Conservation (phyloP, 2,888 invertebrate genomes). For the Ectemnius continuus region DNA sequence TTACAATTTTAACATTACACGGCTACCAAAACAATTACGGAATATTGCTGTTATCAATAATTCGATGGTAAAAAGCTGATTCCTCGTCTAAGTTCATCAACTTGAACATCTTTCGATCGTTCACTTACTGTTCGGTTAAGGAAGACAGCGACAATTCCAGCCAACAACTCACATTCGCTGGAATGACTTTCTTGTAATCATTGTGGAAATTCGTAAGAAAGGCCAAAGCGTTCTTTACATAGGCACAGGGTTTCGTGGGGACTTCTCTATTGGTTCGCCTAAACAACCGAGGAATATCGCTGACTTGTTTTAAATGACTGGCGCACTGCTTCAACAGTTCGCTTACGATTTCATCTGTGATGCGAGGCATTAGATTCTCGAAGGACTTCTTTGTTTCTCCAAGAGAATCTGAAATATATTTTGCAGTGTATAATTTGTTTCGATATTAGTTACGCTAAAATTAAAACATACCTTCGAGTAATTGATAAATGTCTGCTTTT, state of each 20-base stretch:
- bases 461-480: constrained; percentile 67
- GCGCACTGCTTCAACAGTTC: constrained; percentile 79
- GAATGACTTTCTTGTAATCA: constrained; percentile 77
- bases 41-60: no score
- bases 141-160: constrained; percentile 77
- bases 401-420: constrained; percentile 56
- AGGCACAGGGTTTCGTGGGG: constrained; percentile 89
- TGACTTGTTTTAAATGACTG: constrained; percentile 87
- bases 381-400: constrained; percentile 58
- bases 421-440: not conserved
- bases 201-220: constrained; percentile 82
- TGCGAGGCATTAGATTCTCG: constrained; percentile 63
- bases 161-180: constrained; percentile 75
- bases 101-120: not conserved
- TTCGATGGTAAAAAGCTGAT: no score
- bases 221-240: constrained; percentile 84
- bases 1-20: no score
- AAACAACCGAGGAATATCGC: constrained; percentile 95
- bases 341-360: constrained; percentile 76
- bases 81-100: no score
- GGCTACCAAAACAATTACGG: no score
- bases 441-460: not conserved
- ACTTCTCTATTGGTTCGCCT: constrained; percentile 93
- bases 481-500: constrained; percentile 54
- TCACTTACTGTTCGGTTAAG: constrained; percentile 79